Conservation (phyloP, 2,888 invertebrate genomes). For the Eristalis intricaria region DNA sequence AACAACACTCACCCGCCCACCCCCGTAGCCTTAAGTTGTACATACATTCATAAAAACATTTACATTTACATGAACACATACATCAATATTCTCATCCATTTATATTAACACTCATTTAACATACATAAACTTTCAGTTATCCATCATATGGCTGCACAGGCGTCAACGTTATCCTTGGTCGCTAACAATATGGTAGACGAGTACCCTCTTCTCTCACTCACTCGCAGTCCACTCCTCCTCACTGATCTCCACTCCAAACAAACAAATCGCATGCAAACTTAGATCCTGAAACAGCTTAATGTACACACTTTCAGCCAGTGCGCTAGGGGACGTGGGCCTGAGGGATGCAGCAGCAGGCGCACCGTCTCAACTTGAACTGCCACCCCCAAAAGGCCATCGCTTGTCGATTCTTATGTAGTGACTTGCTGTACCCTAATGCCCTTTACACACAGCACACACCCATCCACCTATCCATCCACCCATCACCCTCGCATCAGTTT, state of each 20-base stretch:
- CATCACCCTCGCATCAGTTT: background rate
- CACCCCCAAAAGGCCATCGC: background rate
- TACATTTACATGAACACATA: background rate
- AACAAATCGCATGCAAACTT: constrained; percentile 62
- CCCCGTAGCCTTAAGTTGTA: constrained; percentile 8
- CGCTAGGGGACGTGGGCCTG: constrained; percentile 15
- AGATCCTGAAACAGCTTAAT: constrained; percentile 53
- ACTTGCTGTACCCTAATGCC: background rate
- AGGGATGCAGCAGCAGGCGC: constrained; percentile 25
- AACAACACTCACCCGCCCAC: background rate
- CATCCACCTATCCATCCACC: background rate
- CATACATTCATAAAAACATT: background rate
- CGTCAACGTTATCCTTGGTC: constrained; percentile 80
- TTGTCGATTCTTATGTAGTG: constrained; percentile 6
- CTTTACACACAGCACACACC: background rate
- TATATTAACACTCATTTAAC: constrained; percentile 41
- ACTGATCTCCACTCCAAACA: constrained; percentile 26
- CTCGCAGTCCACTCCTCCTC: background rate
- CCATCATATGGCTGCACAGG: constrained; percentile 81
- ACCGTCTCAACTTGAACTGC: constrained; percentile 7
- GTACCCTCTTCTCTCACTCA: constrained; percentile 9
- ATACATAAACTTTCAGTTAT: constrained; percentile 77
- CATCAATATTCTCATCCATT: background rate
- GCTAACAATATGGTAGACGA: constrained; percentile 80
- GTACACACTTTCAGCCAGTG: constrained; percentile 35